A percentile compares a stretch with the other conserved stretches of the same genome.
phyloP scores from a whole-genome alignment of 2,113 vertebrate species.

The Takifugu flavidus region DNA sequence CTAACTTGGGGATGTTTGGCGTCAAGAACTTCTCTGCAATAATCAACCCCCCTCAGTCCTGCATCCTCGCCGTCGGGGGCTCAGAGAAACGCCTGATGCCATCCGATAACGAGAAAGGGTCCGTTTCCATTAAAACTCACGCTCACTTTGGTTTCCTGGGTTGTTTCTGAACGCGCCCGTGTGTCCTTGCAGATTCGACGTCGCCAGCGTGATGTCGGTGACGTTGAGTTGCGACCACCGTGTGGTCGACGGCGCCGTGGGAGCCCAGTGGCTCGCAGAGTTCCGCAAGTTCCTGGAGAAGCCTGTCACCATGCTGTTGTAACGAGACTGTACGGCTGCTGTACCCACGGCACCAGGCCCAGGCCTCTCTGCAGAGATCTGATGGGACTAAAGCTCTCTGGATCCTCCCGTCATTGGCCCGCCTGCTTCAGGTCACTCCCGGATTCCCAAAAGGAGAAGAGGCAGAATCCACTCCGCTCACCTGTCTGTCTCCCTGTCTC shows the following conservation, averaged over 20 bases:
- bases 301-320: slow-evolving; percentile 90
- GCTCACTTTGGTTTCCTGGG: accelerated
- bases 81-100: slow-evolving; percentile 88
- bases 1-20: slow-evolving; percentile 98
- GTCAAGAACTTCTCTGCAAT: slow-evolving; percentile 98
- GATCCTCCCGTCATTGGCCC: slow-evolving; percentile 46
- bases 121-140: slow-evolving; percentile 19
- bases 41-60: slow-evolving; percentile 96
- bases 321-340: slow-evolving; percentile 53
- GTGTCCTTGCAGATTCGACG: slow-evolving; percentile 81
- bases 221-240: slow-evolving; percentile 95
- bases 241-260: slow-evolving; percentile 92
- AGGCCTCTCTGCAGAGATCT: slow-evolving; percentile 27
- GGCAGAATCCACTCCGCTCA: slow-evolving; percentile 54
- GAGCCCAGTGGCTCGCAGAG: slow-evolving; percentile 93
- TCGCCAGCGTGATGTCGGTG: slow-evolving; percentile 91
- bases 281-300: slow-evolving; percentile 92
- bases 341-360: slow-evolving; percentile 17
- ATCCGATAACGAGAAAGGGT: slow-evolving; percentile 95
- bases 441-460: slow-evolving; percentile 32
- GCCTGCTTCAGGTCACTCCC: slow-evolving; percentile 58
- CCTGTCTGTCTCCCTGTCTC: slow-evolving; percentile 10
- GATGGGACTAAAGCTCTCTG: slow-evolving; percentile 16
- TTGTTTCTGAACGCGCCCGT: neutral
- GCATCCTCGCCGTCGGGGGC: slow-evolving; percentile 92